Evolutionary conservation across 2,888 invertebrate genomes (phyloP).

Genomic region (Lasioglossum leucozonium): DNA sequence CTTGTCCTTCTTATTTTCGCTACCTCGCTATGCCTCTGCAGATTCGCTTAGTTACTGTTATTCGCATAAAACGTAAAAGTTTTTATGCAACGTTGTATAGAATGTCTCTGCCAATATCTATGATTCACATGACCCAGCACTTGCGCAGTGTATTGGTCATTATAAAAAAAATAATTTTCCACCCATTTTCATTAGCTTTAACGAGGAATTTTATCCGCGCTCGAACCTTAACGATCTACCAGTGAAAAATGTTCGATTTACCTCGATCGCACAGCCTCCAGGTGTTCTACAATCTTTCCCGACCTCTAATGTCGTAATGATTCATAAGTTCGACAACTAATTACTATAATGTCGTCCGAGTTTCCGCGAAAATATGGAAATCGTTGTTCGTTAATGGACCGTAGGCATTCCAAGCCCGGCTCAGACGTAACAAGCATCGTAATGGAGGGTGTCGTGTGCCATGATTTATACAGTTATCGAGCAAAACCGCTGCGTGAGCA

Average conservation of each 20-base stretch:
- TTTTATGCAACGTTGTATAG: not conserved
- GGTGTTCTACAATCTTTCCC: not conserved
- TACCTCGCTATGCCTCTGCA: not conserved
- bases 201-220: not conserved
- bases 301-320: not conserved
- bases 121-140: not conserved
- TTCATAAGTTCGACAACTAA: not conserved
- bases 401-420: slow-evolving; percentile 17
- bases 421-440: slow-evolving; percentile 22
- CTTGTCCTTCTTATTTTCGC: not conserved
- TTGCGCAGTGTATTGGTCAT: not conserved
- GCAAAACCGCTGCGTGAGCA: slow-evolving; percentile 13
- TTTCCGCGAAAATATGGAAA: slow-evolving; percentile 24
- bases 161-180: not conserved
- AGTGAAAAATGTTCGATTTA: not conserved
- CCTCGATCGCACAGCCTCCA: not conserved
- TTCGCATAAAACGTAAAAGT: not conserved
- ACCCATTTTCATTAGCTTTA: not conserved
- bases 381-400: not conserved
- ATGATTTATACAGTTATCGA: slow-evolving; percentile 53
- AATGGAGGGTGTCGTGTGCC: slow-evolving; percentile 30
- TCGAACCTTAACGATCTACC: not conserved
- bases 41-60: not conserved
- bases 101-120: not conserved
- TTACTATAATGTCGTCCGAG: not conserved